phyloP scores from a whole-genome alignment of 1,140 invertebrate species.

The Scaptodrosophila lebanonensis region DNA sequence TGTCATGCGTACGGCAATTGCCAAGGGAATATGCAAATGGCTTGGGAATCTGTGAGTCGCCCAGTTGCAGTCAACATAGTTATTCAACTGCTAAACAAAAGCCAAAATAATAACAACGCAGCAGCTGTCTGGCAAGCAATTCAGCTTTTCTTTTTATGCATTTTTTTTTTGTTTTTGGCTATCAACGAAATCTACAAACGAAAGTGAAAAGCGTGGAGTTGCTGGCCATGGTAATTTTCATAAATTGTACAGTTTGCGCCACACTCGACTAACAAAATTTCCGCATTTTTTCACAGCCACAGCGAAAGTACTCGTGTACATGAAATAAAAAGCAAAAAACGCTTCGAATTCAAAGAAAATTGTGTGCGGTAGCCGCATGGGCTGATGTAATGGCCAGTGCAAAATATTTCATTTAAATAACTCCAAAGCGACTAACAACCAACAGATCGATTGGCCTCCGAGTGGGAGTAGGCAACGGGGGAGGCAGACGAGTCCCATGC shows the following conservation, averaged over 20 bases:
- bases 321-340: not conserved
- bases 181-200: slow-evolving; percentile 24
- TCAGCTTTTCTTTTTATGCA: too few species aligned
- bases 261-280: slow-evolving; percentile 48
- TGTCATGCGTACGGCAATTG: too few species aligned
- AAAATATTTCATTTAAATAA: slow-evolving; percentile 71
- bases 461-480: not conserved
- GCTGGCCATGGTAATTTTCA: slow-evolving; percentile 59
- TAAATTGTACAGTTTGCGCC: slow-evolving; percentile 64
- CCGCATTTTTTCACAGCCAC: slow-evolving; percentile 42
- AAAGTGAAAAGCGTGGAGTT: slow-evolving; percentile 30
- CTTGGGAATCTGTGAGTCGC: too few species aligned
- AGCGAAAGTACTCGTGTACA: slow-evolving; percentile 9
- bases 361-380: slow-evolving; percentile 31
- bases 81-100: too few species aligned
- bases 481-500: slow-evolving; percentile 39
- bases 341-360: too few species aligned
- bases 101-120: slow-evolving; percentile 16
- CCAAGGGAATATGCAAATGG: too few species aligned
- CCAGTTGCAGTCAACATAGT: too few species aligned
- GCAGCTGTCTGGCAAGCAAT: slow-evolving; percentile 33
- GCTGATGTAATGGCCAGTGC: slow-evolving; percentile 62
- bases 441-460: slow-evolving; percentile 9
- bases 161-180: slow-evolving; percentile 14
- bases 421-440: slow-evolving; percentile 25